Conservation (phyloP, 1,140 invertebrate species). For the Galendromus occidentalis region DNA sequence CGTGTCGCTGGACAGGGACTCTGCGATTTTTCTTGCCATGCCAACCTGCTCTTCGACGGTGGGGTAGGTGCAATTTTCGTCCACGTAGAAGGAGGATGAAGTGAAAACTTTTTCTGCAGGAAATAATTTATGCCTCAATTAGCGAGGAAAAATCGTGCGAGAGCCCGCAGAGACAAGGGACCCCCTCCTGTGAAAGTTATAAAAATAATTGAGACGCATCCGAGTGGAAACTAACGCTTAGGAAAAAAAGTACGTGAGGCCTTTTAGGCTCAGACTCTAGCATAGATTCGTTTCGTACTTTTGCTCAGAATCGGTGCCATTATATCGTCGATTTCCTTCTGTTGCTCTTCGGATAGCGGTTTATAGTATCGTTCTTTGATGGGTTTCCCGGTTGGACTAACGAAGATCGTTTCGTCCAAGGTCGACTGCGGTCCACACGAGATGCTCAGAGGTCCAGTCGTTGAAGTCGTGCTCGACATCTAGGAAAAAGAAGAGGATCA, state of each 20-base stretch:
- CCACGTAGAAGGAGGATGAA: constrained; percentile 70
- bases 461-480: not conserved
- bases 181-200: too few species aligned
- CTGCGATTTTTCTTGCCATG: constrained; percentile 66
- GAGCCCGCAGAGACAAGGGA: too few species aligned
- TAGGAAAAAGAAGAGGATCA: not conserved
- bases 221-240: too few species aligned
- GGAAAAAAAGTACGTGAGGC: too few species aligned
- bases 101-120: constrained; percentile 66
- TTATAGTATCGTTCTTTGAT: constrained; percentile 1
- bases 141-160: too few species aligned
- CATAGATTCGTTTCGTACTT: not conserved
- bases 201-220: too few species aligned
- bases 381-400: not conserved
- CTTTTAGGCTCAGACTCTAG: too few species aligned
- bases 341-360: not conserved
- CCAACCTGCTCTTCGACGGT: constrained; percentile 87
- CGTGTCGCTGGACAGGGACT: constrained; percentile 70
- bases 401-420: not conserved
- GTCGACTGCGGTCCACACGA: not conserved
- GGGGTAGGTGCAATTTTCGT: constrained; percentile 55
- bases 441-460: not conserved
- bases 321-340: constrained; percentile 1
- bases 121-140: not conserved
- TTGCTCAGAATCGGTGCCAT: constrained; percentile 7